Conservation (phyloP, 2,113 vertebrate species). For the Cygnus buccinator region DNA sequence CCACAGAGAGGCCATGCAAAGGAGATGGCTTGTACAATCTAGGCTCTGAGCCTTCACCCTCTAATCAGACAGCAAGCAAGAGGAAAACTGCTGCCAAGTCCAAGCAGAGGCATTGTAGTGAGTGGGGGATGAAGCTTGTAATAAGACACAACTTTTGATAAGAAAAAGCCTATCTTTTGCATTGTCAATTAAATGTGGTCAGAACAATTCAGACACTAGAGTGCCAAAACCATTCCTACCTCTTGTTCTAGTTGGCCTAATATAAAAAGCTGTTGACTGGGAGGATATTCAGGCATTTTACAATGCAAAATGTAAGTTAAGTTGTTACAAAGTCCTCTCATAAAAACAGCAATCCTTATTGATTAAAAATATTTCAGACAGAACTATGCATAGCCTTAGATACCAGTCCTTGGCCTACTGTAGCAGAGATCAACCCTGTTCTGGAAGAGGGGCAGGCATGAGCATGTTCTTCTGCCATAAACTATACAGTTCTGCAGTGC, state of each 20-base stretch:
- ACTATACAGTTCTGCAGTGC: background rate
- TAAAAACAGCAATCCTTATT: background rate
- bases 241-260: background rate
- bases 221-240: no score
- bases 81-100: background rate
- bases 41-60: background rate
- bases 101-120: background rate
- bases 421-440: background rate
- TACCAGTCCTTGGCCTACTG: background rate
- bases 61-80: background rate
- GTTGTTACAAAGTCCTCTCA: background rate
- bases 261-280: background rate
- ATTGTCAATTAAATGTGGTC: background rate
- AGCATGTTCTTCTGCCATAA: background rate
- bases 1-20: background rate
- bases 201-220: background rate
- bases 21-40: background rate
- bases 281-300: background rate
- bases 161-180: background rate
- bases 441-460: background rate
- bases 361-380: background rate
- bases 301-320: background rate
- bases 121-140: background rate
- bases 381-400: background rate
- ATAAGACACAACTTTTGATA: background rate